Evolutionary conservation across 2,113 vertebrate genomes (phyloP), one percentile per base, ranked within the genome.

Genomic region (Alethe diademata): DNA sequence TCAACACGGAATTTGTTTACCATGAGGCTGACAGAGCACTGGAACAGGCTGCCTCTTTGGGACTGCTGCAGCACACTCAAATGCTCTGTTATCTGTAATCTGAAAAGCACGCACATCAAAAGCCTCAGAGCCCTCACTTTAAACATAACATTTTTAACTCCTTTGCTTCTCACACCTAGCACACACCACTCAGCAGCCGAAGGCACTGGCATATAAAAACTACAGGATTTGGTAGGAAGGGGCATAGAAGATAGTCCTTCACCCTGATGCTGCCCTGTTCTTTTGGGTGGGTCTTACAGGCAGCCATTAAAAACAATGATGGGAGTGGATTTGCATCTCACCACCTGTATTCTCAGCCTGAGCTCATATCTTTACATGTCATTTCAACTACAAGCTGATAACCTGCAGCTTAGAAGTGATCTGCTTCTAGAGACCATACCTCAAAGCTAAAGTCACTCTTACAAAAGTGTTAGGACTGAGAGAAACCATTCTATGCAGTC

Each of bases 181-280:
- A 0, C 35, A 8, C 0, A 1, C 36, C 12, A 5, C 19, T 43
- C 7, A 2, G 33, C 23, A 75, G 43, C 53, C 0, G 5, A 61
- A 38, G 19, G 14, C 11, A 7, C 14, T 11, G 28, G 8, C 28
- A 25, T 31, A 5, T 23, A 48, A 64, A 14, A 43, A 25, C 15
- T 3, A 9, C 38, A 6, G 10, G 26, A 9, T 62, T 40, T 54
- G 54, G 14, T n/a, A 43, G n/a, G 8, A 62, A 29, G 15, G 19
- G 11, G 4, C 9, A 3, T n/a, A 8, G 8, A 22, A 78, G 8
- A 14, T 6, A 42, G 18, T 18, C 28, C 40, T 83, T 72, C 16
- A 43, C 54, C 36, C 25, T 5, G 1, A 2, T 26, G 17, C 45
- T 29, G 4, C 45, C 23, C 12, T 29, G 2, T 57, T 72, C 54